Evolutionary conservation across 2,888 invertebrate species (phyloP), one percentile per base, ranked within the genome.

Genomic region (Patella depressa): DNA sequence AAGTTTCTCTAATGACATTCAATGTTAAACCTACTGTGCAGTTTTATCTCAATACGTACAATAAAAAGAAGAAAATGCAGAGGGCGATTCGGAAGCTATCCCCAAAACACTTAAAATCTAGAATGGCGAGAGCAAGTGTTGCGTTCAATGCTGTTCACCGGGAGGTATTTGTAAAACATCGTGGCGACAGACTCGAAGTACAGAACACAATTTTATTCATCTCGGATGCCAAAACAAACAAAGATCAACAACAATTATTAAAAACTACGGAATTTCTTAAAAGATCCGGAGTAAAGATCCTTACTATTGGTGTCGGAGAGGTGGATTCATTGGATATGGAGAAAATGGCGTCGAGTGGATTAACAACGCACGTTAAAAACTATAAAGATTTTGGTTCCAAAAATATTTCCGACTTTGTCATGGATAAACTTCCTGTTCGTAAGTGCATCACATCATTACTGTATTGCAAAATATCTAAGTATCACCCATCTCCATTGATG

Each of bases 181-280:
- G 73, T 15, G 86, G 86, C 0, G 79, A 81, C 75, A 77, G 79
- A n/a, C 78, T 78, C 0, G 82, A 83, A n/a, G 86, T 82, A 45
- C 86, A 86, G 0, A 86, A 88, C 72, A 83, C 83, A 7, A 78
- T 87, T 29, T 75, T 88, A 14, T 73, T 88, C 17, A 83, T 88
- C 9, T 88, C 88, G 0, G 87, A 88, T 74, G 74, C 84, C 0
- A 84, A 84, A 72, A 84, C 85, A 5, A 82, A 85, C 59, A 71
- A 80, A 0, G 80, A 83, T 34, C 77, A 80, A 0, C 45, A 69
- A 11, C 73, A 78, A 14, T 45, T 45, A 45, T 45, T 45, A 45
- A 86, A 85, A 54, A 4, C 80, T 1, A 81, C 81, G 34, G 83
- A 86, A 0, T 81, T 85, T 0, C 77, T 88, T 53, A 85, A 85